Evolutionary conservation across 2,888 invertebrate species (phyloP).

Genomic region (Pyrrhosoma nymphula): DNA sequence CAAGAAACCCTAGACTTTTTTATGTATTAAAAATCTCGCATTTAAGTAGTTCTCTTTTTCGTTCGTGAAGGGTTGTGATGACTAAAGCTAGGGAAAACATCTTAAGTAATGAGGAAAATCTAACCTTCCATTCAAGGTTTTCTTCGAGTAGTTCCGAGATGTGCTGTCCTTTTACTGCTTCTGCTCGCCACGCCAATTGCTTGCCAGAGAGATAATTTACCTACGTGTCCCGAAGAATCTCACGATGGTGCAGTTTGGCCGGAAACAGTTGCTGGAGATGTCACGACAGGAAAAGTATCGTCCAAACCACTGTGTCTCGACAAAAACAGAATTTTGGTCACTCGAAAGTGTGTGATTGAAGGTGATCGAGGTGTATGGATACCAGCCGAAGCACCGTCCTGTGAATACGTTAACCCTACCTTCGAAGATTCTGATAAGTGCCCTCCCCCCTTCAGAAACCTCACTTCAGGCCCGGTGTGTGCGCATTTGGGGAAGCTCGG

Average conservation of each 20-base stretch:
- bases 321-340: background rate
- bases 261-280: background rate
- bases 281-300: background rate
- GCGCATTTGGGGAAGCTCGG: background rate
- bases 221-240: background rate
- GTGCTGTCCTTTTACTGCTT: background rate
- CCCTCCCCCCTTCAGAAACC: constrained; percentile 55
- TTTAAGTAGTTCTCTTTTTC: no score
- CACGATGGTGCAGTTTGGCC: constrained; percentile 41
- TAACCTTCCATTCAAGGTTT: background rate
- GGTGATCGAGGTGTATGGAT: background rate
- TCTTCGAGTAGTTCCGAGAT: background rate
- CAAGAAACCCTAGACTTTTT: no score
- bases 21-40: no score
- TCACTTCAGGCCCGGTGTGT: constrained; percentile 22
- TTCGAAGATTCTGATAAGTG: constrained; percentile 40
- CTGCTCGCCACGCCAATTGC: background rate
- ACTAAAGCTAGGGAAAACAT: no score
- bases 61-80: no score
- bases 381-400: background rate
- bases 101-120: background rate
- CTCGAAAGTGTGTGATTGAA: background rate
- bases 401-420: background rate
- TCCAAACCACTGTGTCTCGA: constrained; percentile 36
- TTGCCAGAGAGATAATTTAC: background rate